Conservation (phyloP, 2,888 invertebrate genomes). For the Andrena praecox region DNA sequence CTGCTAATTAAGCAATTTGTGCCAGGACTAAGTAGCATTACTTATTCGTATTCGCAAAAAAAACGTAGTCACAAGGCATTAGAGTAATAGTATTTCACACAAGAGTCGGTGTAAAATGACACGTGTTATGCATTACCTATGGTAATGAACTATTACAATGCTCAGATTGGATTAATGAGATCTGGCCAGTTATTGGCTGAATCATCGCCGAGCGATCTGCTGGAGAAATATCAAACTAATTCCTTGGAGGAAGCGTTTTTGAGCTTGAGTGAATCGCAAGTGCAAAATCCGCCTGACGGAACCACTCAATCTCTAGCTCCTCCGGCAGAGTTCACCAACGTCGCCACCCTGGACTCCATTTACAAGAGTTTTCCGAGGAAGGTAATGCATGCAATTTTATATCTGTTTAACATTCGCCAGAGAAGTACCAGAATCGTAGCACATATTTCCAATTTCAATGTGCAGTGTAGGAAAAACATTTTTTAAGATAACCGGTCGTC, state of each 20-base stretch:
- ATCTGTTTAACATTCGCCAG: too few relatives aligned
- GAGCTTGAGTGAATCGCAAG: constrained; percentile 90
- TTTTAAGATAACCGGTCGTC: too few relatives aligned
- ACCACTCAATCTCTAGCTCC: fast-evolving
- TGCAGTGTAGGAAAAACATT: too few relatives aligned
- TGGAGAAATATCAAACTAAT: constrained; percentile 89
- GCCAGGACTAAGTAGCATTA: too few relatives aligned
- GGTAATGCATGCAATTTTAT: constrained; percentile 7
- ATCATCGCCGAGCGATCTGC: constrained; percentile 91
- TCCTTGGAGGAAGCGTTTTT: constrained; percentile 96
- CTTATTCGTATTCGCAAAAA: too few relatives aligned
- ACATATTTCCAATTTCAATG: too few relatives aligned
- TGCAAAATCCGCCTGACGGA: constrained; percentile 79
- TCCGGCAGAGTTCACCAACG: neutral
- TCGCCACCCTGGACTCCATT: neutral
- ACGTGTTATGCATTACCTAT: neutral
- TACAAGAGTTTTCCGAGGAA: neutral
- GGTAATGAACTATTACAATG: neutral
- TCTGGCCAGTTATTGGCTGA: constrained; percentile 94
- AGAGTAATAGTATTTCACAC: neutral
- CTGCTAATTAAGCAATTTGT: too few relatives aligned
- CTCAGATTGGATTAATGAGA: constrained; percentile 95
- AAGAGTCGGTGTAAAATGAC: neutral
- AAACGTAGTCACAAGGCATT: too few relatives aligned
- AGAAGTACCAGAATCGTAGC: too few relatives aligned